phyloP scores from a whole-genome alignment of 30 jellyfish, hydroid and myxozoan genomes.

The Aurelia aurita region DNA sequence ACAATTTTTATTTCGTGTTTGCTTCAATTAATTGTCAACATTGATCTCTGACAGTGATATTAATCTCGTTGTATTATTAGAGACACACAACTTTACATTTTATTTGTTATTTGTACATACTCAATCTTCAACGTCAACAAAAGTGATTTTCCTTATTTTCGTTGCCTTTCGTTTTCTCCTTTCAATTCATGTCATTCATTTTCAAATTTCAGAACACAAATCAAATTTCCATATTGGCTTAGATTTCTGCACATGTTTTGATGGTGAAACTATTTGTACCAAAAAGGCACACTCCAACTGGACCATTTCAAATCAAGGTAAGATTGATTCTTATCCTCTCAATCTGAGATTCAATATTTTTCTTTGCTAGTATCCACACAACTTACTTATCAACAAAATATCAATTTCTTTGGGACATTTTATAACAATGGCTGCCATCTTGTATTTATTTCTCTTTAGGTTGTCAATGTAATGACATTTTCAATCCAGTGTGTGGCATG shows the following conservation, averaged over 20 bases:
- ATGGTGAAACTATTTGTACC: conserved; percentile 77
- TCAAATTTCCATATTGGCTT: conserved; percentile 40
- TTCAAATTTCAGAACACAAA: conserved; percentile 24
- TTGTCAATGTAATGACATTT: conserved; percentile 62
- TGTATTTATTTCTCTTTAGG: conserved; percentile 14
- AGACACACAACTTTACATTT: no score
- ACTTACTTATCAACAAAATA: no score
- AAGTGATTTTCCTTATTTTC: neutral
- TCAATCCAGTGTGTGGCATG: conserved; percentile 86
- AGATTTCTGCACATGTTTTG: conserved; percentile 75
- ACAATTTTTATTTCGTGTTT: no score
- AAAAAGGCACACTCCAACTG: conserved; percentile 1
- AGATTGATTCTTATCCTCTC: neutral
- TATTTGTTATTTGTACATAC: no score
- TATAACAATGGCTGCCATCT: neutral
- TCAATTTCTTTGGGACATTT: neutral
- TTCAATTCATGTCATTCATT: neutral
- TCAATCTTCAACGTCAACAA: neutral
- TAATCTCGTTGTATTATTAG: no score
- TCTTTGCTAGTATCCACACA: no score
- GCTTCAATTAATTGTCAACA: no score
- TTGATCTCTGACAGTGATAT: no score
- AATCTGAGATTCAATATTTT: no score
- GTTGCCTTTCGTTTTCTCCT: neutral
- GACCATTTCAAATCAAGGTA: neutral